Conservation (phyloP, 1,140 invertebrate genomes). For the Phymastichus coffea region DNA sequence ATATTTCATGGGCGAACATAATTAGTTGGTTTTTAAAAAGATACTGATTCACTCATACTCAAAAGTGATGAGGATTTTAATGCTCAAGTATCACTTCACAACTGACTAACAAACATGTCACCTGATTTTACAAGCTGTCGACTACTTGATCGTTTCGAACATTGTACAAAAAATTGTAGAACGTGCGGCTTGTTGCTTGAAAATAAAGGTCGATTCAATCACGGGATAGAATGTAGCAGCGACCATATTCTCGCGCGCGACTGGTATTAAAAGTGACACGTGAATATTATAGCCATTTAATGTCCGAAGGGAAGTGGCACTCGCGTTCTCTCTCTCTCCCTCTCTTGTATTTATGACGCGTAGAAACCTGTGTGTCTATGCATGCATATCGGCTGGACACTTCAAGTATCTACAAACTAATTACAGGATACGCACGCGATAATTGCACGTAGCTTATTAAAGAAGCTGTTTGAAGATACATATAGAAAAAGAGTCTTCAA, state of each 20-base stretch:
- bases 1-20: no score
- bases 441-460: no score
- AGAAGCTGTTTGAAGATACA: no score
- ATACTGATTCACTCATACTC: no score
- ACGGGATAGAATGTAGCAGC: neutral
- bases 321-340: neutral
- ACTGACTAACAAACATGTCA: no score
- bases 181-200: neutral
- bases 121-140: neutral
- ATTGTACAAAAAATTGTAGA: neutral
- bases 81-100: no score
- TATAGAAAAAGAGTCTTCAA: no score
- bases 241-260: neutral
- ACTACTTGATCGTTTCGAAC: no score
- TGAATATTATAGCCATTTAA: slow-evolving; percentile 24
- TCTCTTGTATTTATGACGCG: slow-evolving; percentile 1
- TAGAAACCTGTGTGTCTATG: slow-evolving; percentile 11
- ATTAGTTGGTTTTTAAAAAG: no score
- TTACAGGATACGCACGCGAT: no score
- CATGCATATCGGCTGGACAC: slow-evolving; percentile 1
- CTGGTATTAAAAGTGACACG: slow-evolving; percentile 17
- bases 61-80: no score
- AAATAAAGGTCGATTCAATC: slow-evolving; percentile 15
- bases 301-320: neutral
- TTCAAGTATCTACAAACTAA: no score